A percentile compares a stretch with the other conserved stretches of the same genome.
Evolutionary conservation across 2,888 invertebrate genomes (phyloP).

Genomic region (Caenorhabditis wallacei): DNA sequence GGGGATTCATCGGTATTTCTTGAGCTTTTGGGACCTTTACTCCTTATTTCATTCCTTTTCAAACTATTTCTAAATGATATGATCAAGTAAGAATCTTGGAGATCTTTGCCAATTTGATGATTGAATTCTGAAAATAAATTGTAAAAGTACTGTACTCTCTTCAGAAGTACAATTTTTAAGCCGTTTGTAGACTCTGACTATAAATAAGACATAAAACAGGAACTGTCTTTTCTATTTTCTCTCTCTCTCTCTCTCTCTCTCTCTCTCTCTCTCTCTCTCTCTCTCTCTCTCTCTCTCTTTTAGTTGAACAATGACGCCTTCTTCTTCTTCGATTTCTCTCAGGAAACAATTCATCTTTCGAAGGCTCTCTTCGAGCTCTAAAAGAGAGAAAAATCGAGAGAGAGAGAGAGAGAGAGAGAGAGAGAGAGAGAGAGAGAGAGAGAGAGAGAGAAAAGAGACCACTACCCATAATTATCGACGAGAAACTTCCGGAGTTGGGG

Average conservation of each 20-base stretch:
- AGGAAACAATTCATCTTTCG: conserved; percentile 44
- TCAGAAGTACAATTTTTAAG: too few species aligned
- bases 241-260: too few species aligned
- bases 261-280: too few species aligned
- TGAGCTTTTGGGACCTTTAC: too few species aligned
- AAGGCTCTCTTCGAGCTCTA: conserved; percentile 7
- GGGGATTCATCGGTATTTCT: not conserved
- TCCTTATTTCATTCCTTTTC: not conserved
- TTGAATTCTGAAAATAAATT: too few species aligned
- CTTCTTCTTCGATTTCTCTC: conserved; percentile 25
- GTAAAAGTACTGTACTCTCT: too few species aligned
- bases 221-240: conserved; percentile 1
- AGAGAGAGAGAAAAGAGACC: conserved; percentile 21
- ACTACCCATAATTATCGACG: conserved; percentile 56
- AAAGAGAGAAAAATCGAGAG: conserved; percentile 14
- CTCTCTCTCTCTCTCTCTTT: too few species aligned
- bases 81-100: too few species aligned
- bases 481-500: conserved; percentile 49
- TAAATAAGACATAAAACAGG: conserved; percentile 34
- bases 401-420: conserved; percentile 11
- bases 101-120: too few species aligned
- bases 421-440: conserved; percentile 16
- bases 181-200: not conserved
- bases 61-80: not conserved
- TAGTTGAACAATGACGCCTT: conserved; percentile 35